Conservation (phyloP, 2,113 vertebrate species). For the Syngnathus floridae region DNA sequence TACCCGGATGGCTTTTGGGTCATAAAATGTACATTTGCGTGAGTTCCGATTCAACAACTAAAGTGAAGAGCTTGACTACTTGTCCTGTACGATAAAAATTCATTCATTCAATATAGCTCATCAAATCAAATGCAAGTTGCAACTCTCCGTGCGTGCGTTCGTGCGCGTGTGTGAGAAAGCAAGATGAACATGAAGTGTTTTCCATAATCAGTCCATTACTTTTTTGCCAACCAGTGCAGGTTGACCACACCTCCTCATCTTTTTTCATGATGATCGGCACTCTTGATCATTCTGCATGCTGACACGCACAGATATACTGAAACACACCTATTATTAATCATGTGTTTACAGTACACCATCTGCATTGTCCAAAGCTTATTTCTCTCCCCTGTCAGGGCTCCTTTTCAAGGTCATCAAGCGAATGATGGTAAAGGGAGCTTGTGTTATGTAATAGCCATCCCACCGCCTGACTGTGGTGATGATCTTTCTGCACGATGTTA, state of each 20-base stretch:
- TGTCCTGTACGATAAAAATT: not conserved
- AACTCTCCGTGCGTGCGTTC: slow-evolving; percentile 22
- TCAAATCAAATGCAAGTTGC: slow-evolving; percentile 27
- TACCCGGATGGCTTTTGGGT: not conserved
- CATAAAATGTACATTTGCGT: too few relatives aligned
- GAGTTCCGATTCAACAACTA: slow-evolving; percentile 10
- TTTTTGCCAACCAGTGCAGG: slow-evolving; percentile 23
- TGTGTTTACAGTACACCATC: slow-evolving; percentile 1
- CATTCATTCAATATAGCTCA: too few relatives aligned
- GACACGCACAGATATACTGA: not conserved
- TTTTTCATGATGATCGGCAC: not conserved
- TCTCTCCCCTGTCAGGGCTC: slow-evolving; percentile 19
- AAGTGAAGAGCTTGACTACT: slow-evolving; percentile 17
- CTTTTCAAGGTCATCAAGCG: slow-evolving; percentile 69
- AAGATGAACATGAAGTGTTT: slow-evolving; percentile 7
- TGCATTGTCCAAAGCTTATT: slow-evolving; percentile 2
- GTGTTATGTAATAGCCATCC: slow-evolving; percentile 51
- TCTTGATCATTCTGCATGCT: slow-evolving; percentile 1
- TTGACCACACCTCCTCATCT: slow-evolving; percentile 21
- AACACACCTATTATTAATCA: not conserved
- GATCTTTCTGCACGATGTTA: slow-evolving; percentile 19
- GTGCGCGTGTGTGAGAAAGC: not conserved
- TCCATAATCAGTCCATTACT: slow-evolving; percentile 28
- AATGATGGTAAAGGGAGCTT: slow-evolving; percentile 44
- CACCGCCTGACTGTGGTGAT: slow-evolving; percentile 23